Evolutionary conservation across 2,113 vertebrate genomes (phyloP).

Genomic region (Ptilonorhynchus violaceus): DNA sequence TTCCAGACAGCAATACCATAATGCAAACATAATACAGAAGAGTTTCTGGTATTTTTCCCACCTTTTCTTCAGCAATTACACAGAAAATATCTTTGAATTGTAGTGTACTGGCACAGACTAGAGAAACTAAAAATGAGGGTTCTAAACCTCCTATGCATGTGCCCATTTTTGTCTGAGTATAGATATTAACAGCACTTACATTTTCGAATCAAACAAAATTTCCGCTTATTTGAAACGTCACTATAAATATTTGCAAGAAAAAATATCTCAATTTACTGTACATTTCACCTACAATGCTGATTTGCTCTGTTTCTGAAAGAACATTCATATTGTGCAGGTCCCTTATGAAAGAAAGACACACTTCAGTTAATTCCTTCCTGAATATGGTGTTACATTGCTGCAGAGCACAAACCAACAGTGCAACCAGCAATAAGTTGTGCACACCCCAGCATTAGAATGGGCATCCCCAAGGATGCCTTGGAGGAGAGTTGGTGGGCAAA

Average conservation of each 20-base stretch:
- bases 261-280: not conserved
- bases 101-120: not conserved
- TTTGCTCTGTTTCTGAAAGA: not conserved
- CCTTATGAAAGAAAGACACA: not conserved
- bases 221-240: not conserved
- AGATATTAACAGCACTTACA: not conserved
- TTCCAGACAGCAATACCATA: not conserved
- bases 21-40: not conserved
- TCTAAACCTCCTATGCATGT: not conserved
- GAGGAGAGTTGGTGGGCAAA: not conserved
- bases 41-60: not conserved
- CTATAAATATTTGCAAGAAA: not conserved
- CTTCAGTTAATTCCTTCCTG: not conserved
- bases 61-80: not conserved
- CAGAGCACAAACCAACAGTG: not conserved
- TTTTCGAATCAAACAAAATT: not conserved
- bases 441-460: not conserved
- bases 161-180: not conserved
- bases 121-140: not conserved
- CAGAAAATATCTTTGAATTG: not conserved
- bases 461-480: not conserved
- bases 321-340: fast-evolving
- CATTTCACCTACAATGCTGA: not conserved
- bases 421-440: not conserved
- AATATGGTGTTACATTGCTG: not conserved